Percentiles rank a stretch among this genome's conserved stretches.
phyloP scores from a whole-genome alignment of 2,888 invertebrate species.

The Thecophora atra region DNA sequence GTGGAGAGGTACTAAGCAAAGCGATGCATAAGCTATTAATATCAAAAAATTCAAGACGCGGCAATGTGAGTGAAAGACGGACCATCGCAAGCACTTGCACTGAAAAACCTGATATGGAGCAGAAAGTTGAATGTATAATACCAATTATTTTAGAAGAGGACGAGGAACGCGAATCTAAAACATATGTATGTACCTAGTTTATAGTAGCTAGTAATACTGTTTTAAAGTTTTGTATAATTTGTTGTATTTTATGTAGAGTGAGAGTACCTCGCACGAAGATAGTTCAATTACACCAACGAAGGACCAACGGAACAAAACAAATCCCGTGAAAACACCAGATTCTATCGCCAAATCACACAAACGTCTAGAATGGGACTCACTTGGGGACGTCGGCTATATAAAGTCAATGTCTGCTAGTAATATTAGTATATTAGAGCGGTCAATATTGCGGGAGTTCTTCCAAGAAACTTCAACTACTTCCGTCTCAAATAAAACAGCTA shows the following conservation, averaged over 20 bases:
- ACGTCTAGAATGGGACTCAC: conserved; percentile 87
- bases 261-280: conserved; percentile 22
- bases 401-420: conserved; percentile 70
- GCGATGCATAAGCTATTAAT: conserved; percentile 29
- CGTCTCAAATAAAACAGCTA: not conserved
- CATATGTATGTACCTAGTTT: conserved; percentile 1
- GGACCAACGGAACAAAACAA: not conserved
- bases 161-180: conserved; percentile 27
- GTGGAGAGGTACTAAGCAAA: conserved; percentile 30
- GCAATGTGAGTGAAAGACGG: not conserved
- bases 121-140: conserved; percentile 16
- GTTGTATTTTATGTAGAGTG: not conserved
- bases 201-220: not conserved
- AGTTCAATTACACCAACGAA: not conserved
- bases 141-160: conserved; percentile 39
- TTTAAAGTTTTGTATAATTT: not conserved
- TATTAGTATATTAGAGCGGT: conserved; percentile 60
- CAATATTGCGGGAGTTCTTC: conserved; percentile 57
- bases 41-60: conserved; percentile 17
- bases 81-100: not conserved
- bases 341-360: conserved; percentile 78
- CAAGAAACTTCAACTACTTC: conserved; percentile 41
- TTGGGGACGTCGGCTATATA: conserved; percentile 85
- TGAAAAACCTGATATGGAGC: not conserved
- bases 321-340: conserved; percentile 71